These are phyloP conservation scores for fruit fly (Drosophila melanogaster) DNA, from an alignment of 1,140 invertebrate genomes.

Conservation along the genomic window Release_6_plus_ISO1_MT NT_033777.3:5045501-5046000, in stretches of 20 bases:
- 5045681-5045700: slow-evolving; percentile 4
- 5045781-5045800: slow-evolving; percentile 40
- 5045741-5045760: slow-evolving; percentile 42
- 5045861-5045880: no score
- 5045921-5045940: no score
- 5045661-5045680: slow-evolving; percentile 5
- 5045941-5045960: no score
- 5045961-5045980: no score
- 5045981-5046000: no score
- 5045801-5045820: slow-evolving; percentile 1
- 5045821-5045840: slow-evolving; percentile 9
- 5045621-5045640: slow-evolving; percentile 78
- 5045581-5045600: slow-evolving; percentile 81
- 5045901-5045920: no score
- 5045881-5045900: no score
- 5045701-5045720: slow-evolving; percentile 5
- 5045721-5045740: slow-evolving; percentile 16
- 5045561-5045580: slow-evolving; percentile 58
- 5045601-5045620: slow-evolving; percentile 84
- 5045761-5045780: slow-evolving; percentile 35
- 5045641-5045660: slow-evolving; percentile 42
- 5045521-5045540: slow-evolving; percentile 59
- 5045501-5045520: slow-evolving; percentile 69
- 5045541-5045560: slow-evolving; percentile 27
- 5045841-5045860: neutral